These are phyloP conservation scores for Misgurnus anguillicaudatus DNA, from an alignment of 2,113 vertebrate genomes.

Conservation along the genomic window DNA sequence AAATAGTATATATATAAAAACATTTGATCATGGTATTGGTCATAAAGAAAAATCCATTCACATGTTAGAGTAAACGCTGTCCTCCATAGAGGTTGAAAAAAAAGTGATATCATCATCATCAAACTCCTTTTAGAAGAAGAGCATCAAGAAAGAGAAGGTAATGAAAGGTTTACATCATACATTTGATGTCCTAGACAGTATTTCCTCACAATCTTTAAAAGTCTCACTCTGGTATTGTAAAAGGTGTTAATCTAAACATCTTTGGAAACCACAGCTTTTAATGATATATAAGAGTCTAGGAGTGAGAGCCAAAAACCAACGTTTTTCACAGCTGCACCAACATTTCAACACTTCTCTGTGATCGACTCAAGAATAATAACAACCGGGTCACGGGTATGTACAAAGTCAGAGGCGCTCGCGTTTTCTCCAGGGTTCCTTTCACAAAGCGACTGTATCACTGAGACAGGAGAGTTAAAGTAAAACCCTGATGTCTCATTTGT, in stretches of 20 bases:
- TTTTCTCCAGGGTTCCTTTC: slow-evolving; percentile 69
- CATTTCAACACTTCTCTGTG: slow-evolving; percentile 82
- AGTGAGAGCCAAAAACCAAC: slow-evolving; percentile 55
- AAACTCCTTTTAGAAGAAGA: no score
- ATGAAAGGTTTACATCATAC: not conserved
- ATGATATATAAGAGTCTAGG: slow-evolving; percentile 71
- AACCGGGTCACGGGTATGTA: slow-evolving; percentile 78
- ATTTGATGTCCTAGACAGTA: not conserved
- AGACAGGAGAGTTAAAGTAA: not conserved
- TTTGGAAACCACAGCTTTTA: slow-evolving; percentile 75
- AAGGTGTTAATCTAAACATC: slow-evolving; percentile 85
- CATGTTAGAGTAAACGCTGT: no score
- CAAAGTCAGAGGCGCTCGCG: slow-evolving; percentile 76
- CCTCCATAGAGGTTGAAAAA: no score
- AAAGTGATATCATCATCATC: no score
- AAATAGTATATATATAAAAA: no score
- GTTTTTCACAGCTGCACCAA: slow-evolving; percentile 82
- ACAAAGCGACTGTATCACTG: slow-evolving; percentile 56
- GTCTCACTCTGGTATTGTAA: slow-evolving; percentile 74
- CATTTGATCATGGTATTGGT: no score
- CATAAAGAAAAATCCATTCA: no score
- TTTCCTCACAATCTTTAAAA: slow-evolving; percentile 27
- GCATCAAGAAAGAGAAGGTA: no score
- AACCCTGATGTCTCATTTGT: slow-evolving; percentile 63
- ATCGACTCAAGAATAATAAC: slow-evolving; percentile 82